These are phyloP conservation scores for Drosophila guanche DNA, from an alignment of 1,140 invertebrate species.

Conservation along the genomic window DNA sequence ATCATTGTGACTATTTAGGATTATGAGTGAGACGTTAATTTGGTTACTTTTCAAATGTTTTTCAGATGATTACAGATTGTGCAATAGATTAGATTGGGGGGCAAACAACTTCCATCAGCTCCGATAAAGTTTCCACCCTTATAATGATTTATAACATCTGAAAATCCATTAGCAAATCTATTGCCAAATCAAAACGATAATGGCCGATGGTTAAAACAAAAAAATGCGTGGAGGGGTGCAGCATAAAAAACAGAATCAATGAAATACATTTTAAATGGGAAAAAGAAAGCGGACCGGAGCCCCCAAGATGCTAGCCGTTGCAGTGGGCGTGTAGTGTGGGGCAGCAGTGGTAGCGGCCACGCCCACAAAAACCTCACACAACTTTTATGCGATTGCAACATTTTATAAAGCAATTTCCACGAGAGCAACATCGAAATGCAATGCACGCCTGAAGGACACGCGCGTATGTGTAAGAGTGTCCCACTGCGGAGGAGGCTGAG, in stretches of 20 bases:
- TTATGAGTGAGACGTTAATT: no score
- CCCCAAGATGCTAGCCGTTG: conserved; percentile 51
- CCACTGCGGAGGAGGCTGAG: conserved; percentile 7
- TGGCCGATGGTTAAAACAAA: conserved; percentile 16
- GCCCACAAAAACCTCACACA: conserved; percentile 59
- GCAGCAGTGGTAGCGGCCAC: conserved; percentile 26
- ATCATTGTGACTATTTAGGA: no score
- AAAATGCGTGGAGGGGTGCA: conserved; percentile 5
- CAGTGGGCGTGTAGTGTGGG: conserved; percentile 5
- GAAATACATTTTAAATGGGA: conserved; percentile 10
- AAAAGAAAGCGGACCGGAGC: conserved; percentile 21
- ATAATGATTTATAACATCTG: conserved; percentile 56
- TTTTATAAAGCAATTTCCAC: conserved; percentile 78
- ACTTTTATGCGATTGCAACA: conserved; percentile 71
- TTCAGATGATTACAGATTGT: no score
- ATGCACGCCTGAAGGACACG: conserved; percentile 73
- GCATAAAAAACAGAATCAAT: conserved; percentile 41
- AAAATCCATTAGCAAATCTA: conserved; percentile 53
- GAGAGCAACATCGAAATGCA: conserved; percentile 73
- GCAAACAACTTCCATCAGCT: conserved; percentile 11
- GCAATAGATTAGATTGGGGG: background rate
- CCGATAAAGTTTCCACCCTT: conserved; percentile 28
- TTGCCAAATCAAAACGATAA: conserved; percentile 37
- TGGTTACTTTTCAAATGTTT: no score
- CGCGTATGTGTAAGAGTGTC: conserved; percentile 43